phyloP scores from a whole-genome alignment of 2,797 vertebrate species.

The Clarias platycephalus region DNA sequence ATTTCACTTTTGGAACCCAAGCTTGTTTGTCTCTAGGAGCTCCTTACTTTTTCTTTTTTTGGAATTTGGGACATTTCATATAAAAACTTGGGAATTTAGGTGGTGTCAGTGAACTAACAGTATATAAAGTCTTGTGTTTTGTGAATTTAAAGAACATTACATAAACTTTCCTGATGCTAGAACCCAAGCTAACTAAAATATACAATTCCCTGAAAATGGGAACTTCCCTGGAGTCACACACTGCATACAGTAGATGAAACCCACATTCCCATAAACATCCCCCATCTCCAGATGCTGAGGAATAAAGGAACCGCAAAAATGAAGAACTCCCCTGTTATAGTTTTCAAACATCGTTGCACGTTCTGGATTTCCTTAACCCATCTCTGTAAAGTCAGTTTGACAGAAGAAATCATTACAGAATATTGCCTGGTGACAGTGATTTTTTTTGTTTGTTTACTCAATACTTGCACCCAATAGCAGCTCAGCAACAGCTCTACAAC shows the following conservation, averaged over 20 bases:
- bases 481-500: conserved; percentile 21
- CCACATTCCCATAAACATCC: conserved; percentile 19
- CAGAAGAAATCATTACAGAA: conserved; percentile 28
- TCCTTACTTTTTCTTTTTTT: conserved; percentile 33
- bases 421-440: conserved; percentile 32
- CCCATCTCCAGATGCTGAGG: conserved; percentile 28
- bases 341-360: conserved; percentile 28
- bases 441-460: conserved; percentile 28
- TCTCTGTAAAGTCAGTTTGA: conserved; percentile 1
- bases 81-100: conserved; percentile 37
- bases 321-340: conserved; percentile 23
- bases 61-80: conserved; percentile 31
- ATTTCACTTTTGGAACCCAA: conserved; percentile 14
- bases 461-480: conserved; percentile 27
- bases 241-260: conserved; percentile 28
- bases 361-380: background rate
- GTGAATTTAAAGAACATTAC: background rate
- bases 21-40: conserved; percentile 17
- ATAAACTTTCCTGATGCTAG: conserved; percentile 30
- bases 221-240: conserved; percentile 30
- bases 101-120: conserved; percentile 41
- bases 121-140: conserved; percentile 2
- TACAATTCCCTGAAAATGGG: conserved; percentile 32
- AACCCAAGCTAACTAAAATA: conserved; percentile 30
- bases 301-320: conserved; percentile 33